A percentile compares a stretch with the other conserved stretches of the same genome.
Evolutionary conservation across 2,888 invertebrate genomes (phyloP).

Genomic region (Hanleya hanleyi): DNA sequence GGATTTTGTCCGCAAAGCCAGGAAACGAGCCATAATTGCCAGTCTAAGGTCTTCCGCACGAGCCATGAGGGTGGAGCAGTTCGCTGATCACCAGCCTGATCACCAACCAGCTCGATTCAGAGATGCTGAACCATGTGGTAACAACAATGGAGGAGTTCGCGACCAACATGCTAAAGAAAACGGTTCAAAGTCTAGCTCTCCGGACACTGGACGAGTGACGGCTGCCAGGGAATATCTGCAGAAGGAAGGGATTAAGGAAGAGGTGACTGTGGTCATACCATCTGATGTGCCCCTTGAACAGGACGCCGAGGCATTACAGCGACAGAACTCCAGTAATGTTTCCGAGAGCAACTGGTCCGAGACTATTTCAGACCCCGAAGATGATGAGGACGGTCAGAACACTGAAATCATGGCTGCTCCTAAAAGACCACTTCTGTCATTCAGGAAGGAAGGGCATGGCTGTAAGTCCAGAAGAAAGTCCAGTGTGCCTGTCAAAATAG

Average conservation of each 20-base stretch:
- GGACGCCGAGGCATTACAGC: conserved; percentile 28
- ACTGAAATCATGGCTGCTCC: conserved; percentile 58
- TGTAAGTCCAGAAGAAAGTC: conserved; percentile 48
- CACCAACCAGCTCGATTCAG: neutral
- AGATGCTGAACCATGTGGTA: neutral
- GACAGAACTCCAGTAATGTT: conserved; percentile 31
- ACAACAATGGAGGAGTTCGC: neutral
- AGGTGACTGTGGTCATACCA: conserved; percentile 66
- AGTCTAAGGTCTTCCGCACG: conserved; percentile 19
- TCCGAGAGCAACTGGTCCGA: conserved; percentile 43
- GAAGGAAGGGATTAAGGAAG: conserved; percentile 55
- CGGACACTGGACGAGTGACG: too few relatives aligned
- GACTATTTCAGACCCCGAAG: conserved; percentile 33
- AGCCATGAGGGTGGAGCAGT: neutral
- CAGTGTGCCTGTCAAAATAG: conserved; percentile 39
- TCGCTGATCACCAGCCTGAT: conserved; percentile 1
- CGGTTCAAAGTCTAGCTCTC: too few relatives aligned
- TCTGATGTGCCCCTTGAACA: conserved; percentile 45
- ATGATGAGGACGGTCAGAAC: conserved; percentile 31
- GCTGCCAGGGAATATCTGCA: conserved; percentile 48
- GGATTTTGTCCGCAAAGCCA: conserved; percentile 20
- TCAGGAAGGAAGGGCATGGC: conserved; percentile 34
- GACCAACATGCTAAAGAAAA: too few relatives aligned
- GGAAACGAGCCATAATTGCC: conserved; percentile 23
- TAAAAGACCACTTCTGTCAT: conserved; percentile 47